Evolutionary conservation across 2,113 vertebrate genomes (phyloP).

Genomic region (Condylura cristata): DNA sequence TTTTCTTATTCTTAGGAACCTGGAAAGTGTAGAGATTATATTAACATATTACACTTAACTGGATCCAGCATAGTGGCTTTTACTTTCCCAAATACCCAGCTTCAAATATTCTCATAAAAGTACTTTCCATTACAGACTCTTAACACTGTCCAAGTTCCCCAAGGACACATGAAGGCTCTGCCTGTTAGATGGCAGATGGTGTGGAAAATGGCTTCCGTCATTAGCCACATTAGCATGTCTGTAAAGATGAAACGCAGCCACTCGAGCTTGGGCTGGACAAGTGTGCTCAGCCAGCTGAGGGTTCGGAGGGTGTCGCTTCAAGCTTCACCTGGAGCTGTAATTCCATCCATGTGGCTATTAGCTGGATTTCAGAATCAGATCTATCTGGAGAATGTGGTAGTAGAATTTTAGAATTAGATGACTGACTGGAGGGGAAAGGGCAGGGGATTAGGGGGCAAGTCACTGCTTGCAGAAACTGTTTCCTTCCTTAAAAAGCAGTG

Average conservation of each 20-base stretch:
- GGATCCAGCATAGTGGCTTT: neutral
- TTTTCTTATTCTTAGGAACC: neutral
- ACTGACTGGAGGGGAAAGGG: neutral
- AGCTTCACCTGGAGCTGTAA: neutral
- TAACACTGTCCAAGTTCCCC: slow-evolving; percentile 34
- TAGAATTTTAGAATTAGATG: neutral
- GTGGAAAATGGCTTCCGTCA: neutral
- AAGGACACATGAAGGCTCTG: neutral
- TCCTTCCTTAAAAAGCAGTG: neutral
- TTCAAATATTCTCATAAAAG: slow-evolving; percentile 21
- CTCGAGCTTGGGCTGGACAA: neutral
- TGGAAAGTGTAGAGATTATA: neutral
- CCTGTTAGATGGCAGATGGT: neutral
- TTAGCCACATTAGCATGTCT: neutral
- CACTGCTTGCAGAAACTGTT: neutral
- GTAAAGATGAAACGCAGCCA: neutral
- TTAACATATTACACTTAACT: neutral
- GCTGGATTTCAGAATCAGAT: neutral
- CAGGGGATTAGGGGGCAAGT: neutral
- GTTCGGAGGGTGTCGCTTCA: neutral
- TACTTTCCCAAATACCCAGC: neutral
- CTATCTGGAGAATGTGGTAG: neutral
- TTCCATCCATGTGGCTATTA: neutral
- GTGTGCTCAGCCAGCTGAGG: neutral
- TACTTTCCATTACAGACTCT: slow-evolving; percentile 1